Percentiles rank a stretch among this genome's conserved stretches.
phyloP scores from a whole-genome alignment of 2,888 invertebrate species.

The Entomobrya multifasciata region DNA sequence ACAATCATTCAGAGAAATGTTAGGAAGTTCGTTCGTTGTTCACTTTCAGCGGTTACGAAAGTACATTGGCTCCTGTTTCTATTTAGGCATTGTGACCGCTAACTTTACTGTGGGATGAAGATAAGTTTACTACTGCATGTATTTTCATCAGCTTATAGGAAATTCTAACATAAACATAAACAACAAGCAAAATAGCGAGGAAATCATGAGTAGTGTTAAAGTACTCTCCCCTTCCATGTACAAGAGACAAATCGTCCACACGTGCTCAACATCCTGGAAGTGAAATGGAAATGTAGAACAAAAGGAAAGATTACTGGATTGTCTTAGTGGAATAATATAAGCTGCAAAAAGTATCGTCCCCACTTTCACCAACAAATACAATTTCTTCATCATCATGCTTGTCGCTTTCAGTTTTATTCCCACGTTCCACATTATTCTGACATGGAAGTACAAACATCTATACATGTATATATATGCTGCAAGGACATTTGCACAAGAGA shows the following conservation, averaged over 20 bases:
- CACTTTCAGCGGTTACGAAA: no score
- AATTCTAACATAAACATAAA: neutral
- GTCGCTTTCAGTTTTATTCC: constrained; percentile 40
- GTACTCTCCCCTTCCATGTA: neutral
- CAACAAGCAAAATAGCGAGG: neutral
- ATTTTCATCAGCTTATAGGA: constrained; percentile 41
- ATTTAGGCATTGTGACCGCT: no score
- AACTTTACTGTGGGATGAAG: no score
- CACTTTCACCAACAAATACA: neutral
- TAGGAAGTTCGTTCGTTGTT: constrained; percentile 37
- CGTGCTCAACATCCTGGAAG: constrained; percentile 22
- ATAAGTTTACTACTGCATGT: constrained; percentile 57
- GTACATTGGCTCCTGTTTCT: no score
- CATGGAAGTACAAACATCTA: constrained; percentile 10
- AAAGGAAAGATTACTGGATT: constrained; percentile 8
- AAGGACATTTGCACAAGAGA: neutral
- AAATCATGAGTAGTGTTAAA: constrained; percentile 37
- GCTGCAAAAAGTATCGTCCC: neutral
- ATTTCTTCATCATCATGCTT: constrained; percentile 28
- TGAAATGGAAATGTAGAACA: constrained; percentile 45
- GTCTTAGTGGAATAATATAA: neutral
- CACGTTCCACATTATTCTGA: constrained; percentile 10
- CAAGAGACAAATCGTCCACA: constrained; percentile 30
- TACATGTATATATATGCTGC: no score
- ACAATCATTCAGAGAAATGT: constrained; percentile 49